Conservation (phyloP, 2,888 invertebrate genomes). For the Mesorhabditis belari region DNA sequence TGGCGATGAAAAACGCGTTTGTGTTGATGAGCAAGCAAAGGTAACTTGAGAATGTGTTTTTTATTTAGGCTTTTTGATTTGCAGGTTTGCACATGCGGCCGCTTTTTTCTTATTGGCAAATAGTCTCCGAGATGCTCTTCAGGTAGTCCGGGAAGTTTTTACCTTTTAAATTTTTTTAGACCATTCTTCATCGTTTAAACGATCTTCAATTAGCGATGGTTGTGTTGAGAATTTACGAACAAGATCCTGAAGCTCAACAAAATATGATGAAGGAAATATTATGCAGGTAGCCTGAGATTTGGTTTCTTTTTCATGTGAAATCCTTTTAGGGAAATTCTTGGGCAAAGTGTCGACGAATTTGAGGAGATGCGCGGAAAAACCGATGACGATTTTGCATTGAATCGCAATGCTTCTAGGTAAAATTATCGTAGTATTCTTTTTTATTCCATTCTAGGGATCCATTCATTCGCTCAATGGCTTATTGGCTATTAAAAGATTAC, state of each 20-base stretch:
- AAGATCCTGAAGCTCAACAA: slow-evolving; percentile 65
- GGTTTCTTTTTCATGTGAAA: neutral
- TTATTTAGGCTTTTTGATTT: too few species aligned
- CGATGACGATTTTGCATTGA: slow-evolving; percentile 21
- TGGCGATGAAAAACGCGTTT: slow-evolving; percentile 91
- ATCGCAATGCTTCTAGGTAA: slow-evolving; percentile 14
- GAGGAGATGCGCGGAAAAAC: slow-evolving; percentile 16
- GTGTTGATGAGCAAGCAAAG: slow-evolving; percentile 87
- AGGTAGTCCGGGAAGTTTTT: slow-evolving; percentile 60
- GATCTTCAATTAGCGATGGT: slow-evolving; percentile 93
- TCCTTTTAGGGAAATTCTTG: slow-evolving; percentile 40
- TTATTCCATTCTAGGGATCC: slow-evolving; percentile 65
- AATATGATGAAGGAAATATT: slow-evolving; percentile 17
- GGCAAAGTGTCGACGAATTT: slow-evolving; percentile 35
- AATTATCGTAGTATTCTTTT: neutral
- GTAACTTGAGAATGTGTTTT: too few species aligned
- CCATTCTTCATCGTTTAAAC: slow-evolving; percentile 79
- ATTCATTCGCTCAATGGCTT: slow-evolving; percentile 91
- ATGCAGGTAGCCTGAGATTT: slow-evolving; percentile 9
- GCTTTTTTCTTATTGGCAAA: slow-evolving; percentile 95
- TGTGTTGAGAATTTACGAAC: slow-evolving; percentile 81
- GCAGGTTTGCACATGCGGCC: slow-evolving; percentile 93
- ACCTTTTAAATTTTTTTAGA: slow-evolving; percentile 58
- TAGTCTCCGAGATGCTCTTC: slow-evolving; percentile 85
- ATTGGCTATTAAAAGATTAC: slow-evolving; percentile 90